Evolutionary conservation across 1,140 invertebrate genomes (phyloP), one percentile per base, ranked within the genome.

Genomic region (Drosophila baimaii): DNA sequence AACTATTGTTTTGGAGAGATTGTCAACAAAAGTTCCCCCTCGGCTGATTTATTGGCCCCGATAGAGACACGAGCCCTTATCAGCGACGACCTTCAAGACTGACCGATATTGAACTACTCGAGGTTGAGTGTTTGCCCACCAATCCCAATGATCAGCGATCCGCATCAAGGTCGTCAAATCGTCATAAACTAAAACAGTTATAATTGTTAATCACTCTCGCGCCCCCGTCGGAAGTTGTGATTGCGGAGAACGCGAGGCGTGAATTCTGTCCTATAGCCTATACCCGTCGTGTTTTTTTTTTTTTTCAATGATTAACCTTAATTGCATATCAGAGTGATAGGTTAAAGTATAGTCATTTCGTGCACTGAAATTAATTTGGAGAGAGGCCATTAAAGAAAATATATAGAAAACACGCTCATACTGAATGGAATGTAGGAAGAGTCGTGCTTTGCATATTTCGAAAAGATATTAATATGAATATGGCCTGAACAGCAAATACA

Each of bases 91-190:
- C 72, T 77, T 77, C 54, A 46, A 19, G 39, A 46, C 19, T 77
- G 73, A 76, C 73, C 73, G 73, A 76, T 76, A 76, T 76, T 76
- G 52, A 71, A 58, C 68, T 19, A 33, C 51, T 35, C 19, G n/a
- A 43, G 15, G 17, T 33, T 29, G 0, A 27, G 21, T 57, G 49
- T n/a, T 10, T 56, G 41, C 23, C 19, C 25, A 19, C 5, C 17
- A 23, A 21, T 12, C 10, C 31, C 13, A 35, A 13, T 37, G 29
- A 71, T 70, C 41, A 56, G 13, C 65, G 43, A 47, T 70, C 41
- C 51, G 51, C 33, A 49, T 31, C 65, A 39, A 27, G 33, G 41
- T 39, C 33, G 27, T n/a, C 49, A 25, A 39, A 69, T 37, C 5
- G 39, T 15, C 39, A 25, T n/a, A 46, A 55, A 33, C 31, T 44